Evolutionary conservation across 2,113 vertebrate species (phyloP), one percentile per base, ranked within the genome.

Genomic region (Hippoglossus stenolepis): DNA sequence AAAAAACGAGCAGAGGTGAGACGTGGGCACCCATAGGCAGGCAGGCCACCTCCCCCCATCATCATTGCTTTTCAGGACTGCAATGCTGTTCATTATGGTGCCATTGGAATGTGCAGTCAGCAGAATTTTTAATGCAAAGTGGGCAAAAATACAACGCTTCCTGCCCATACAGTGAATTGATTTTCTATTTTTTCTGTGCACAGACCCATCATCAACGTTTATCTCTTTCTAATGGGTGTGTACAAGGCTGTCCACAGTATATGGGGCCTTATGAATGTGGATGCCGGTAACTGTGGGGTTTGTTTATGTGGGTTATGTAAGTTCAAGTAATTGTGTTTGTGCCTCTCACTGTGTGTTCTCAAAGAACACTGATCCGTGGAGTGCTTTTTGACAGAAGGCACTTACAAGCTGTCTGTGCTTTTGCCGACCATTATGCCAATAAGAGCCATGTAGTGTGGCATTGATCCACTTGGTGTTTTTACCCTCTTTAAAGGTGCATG

Each of bases 41-140:
- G 65, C 62, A 69, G 68, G 17, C 74, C 1, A 60, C 78, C 23
- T 56, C 59, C 70, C 74, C 1, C 60, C 78, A n/a, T 56, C 59
- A 65, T 65, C 24, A 68, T 85, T 43, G 80, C 77, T 81, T 88
- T 87, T 64, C 71, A 63, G 47, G 57, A 73, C 78, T 66, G 70
- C 83, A 77, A 49, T 63, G 76, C 83, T 64, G 76, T 85, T 90
- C 65, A 74, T 90, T 88, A 88, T 66, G 74, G 64, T 77, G 77
- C 87, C 69, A 74, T 8, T 59, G 73, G 70, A 85, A 75, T 31
- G n/a, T 89, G 56, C 62, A 65, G 86, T 93, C 92, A 93, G 93
- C 93, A 90, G 80, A 89, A 92, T 89, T 78, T 87, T 91, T 87
- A 86, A 93, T 92, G 91, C 80, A 56, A 91, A 88, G 81, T 73